Evolutionary conservation across 2,888 invertebrate genomes (phyloP), one percentile per base, ranked within the genome.

Genomic region (Caenorhabditis sulstoni): DNA sequence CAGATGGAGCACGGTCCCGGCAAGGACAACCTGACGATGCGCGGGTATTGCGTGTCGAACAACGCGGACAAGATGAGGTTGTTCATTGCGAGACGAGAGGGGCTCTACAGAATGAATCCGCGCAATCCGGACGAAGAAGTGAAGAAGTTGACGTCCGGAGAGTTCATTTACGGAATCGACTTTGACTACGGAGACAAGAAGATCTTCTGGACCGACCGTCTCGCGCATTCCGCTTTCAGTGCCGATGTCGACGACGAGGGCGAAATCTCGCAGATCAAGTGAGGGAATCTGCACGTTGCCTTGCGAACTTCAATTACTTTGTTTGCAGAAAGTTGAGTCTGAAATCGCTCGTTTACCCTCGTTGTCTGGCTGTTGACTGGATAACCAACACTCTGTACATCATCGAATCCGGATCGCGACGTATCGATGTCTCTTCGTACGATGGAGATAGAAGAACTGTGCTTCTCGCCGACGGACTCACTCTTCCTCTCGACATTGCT

Each of bases 381-480:
- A 94, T 98, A 50, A 96, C 96, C 0, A 95, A 96, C 91, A 97
- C 97, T 91, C 93, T 99, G 9, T 98, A 97, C 91, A 85, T 86
- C 57, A 85, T 86, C 20, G 86, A 86, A 53, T 83, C 83, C 9
- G 93, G 96, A 22, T 96, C 96, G 0, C 95, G 96, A 91, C 96
- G 95, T 92, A 94, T 99, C 71, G 97, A 97, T 90, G 94, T 98
- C 0, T 95, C 96, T 90, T 96, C 96, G 91, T 92, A 96, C 84
- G 94, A 89, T 20, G 95, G 95, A 0, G 93, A 94, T 66, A 94
- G 94, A 92, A 95, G 97, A 90, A 96, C 96, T 0, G 95, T 97
- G 12, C 95, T 95, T 0, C 92, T 98, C 0, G 95, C 95, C 18
- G 95, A 95, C 58, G 96, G 97, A 90, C 92, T 98, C 7, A 96